Conservation (phyloP, 2,888 invertebrate species). For the Melipona beecheii region DNA sequence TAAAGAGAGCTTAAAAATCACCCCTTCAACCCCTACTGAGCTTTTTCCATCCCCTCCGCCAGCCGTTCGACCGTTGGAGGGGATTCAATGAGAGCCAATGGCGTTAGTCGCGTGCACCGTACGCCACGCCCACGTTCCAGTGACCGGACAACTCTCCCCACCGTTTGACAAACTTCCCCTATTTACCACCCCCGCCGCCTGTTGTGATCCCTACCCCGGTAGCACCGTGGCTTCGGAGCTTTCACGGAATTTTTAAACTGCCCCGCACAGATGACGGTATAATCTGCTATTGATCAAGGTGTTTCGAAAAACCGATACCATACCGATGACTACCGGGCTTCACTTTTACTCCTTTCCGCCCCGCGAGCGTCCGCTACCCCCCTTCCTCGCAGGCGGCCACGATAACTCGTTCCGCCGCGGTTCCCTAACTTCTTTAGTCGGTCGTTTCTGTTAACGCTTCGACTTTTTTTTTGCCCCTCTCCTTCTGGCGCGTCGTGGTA, state of each 20-base stretch:
- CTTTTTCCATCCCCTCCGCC: slow-evolving; percentile 71
- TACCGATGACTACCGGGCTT: slow-evolving; percentile 69
- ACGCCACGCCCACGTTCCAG: slow-evolving; percentile 82
- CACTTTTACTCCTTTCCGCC: slow-evolving; percentile 52
- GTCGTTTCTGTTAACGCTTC: background rate
- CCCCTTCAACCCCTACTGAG: slow-evolving; percentile 75
- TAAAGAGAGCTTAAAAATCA: slow-evolving; percentile 81
- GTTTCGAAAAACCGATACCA: slow-evolving; percentile 75
- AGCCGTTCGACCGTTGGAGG: slow-evolving; percentile 63
- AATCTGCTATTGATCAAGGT: slow-evolving; percentile 83
- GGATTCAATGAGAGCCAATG: slow-evolving; percentile 81
- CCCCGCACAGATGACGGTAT: slow-evolving; percentile 81
- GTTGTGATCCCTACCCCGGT: slow-evolving; percentile 62
- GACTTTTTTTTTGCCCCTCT: background rate
- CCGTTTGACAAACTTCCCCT: slow-evolving; percentile 60
- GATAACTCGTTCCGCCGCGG: slow-evolving; percentile 17
- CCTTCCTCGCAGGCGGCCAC: background rate
- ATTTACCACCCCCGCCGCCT: slow-evolving; percentile 44
- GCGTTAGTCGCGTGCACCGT: slow-evolving; percentile 78
- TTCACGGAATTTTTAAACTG: slow-evolving; percentile 82
- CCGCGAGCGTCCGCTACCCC: background rate
- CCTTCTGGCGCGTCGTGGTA: background rate
- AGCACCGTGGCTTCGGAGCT: slow-evolving; percentile 78
- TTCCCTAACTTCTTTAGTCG: slow-evolving; percentile 23
- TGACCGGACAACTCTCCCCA: slow-evolving; percentile 69